A percentile compares a stretch with the other conserved stretches of the same genome.
Conservation (phyloP, 2,888 invertebrate genomes). For the Lampropteryx suffumata region DNA sequence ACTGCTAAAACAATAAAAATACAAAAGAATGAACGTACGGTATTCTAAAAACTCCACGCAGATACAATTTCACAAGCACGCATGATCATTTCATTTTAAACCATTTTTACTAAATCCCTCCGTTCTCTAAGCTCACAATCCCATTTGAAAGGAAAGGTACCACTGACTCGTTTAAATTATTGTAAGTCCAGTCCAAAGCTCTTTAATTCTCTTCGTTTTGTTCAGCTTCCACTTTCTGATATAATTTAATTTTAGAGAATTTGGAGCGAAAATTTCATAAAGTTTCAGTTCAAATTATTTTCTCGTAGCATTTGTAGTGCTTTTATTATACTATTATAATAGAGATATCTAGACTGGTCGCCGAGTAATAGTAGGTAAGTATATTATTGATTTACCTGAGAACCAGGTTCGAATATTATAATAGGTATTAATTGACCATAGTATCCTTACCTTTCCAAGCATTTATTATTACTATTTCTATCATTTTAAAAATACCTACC, state of each 20-base stretch:
- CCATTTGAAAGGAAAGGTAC: conserved; percentile 26
- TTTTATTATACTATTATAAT: neutral
- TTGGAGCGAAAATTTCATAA: conserved; percentile 10
- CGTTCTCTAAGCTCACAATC: conserved; percentile 22
- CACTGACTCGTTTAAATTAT: conserved; percentile 27
- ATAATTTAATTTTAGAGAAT: conserved; percentile 28
- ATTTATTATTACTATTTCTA: no score
- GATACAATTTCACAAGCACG: neutral
- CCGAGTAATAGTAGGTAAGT: no score
- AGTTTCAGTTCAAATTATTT: conserved; percentile 2
- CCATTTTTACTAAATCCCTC: conserved; percentile 12
- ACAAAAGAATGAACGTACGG: no score
- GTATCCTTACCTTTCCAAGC: no score
- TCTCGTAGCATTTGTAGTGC: neutral
- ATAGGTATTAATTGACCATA: no score
- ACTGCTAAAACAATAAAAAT: no score
- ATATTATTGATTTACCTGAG: no score
- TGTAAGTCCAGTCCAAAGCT: conserved; percentile 28
- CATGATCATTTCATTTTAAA: conserved; percentile 9
- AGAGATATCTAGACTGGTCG: no score
- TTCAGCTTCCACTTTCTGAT: conserved; percentile 19
- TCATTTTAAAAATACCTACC: no score
- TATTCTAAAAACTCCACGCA: no score
- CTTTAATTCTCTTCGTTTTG: conserved; percentile 27
- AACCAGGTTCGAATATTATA: no score